Conservation (phyloP, 2,888 invertebrate genomes). For the Chrysodeixis includens region DNA sequence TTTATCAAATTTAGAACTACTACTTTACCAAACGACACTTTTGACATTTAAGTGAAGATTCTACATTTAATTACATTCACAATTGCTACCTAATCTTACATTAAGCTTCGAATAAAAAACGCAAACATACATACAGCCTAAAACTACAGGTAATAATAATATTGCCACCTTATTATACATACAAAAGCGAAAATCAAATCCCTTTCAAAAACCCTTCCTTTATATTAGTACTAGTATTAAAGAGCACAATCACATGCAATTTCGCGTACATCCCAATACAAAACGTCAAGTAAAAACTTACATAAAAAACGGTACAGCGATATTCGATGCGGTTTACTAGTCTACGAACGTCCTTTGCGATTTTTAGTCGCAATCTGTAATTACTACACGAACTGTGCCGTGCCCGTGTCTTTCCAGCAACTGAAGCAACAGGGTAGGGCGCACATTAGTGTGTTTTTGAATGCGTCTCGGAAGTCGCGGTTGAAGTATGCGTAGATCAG, state of each 20-base stretch:
- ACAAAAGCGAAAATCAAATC: background rate
- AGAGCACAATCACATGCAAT: background rate
- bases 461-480: slow-evolving; percentile 97
- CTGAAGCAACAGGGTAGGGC: slow-evolving; percentile 95
- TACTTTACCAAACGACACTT: slow-evolving; percentile 42
- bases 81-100: background rate
- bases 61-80: background rate
- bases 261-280: slow-evolving; percentile 13
- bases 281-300: slow-evolving; percentile 35
- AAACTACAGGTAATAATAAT: background rate
- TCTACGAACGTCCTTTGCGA: slow-evolving; percentile 47
- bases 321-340: slow-evolving; percentile 37
- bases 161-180: slow-evolving; percentile 7
- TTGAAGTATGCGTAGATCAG: slow-evolving; percentile 92
- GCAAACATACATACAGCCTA: background rate
- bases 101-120: background rate
- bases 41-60: slow-evolving; percentile 20
- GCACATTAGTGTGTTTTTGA: slow-evolving; percentile 96
- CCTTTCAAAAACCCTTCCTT: background rate
- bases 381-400: slow-evolving; percentile 88
- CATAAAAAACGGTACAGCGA: slow-evolving; percentile 35
- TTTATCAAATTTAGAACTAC: slow-evolving; percentile 47
- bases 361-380: slow-evolving; percentile 62
- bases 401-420: slow-evolving; percentile 92
- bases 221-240: background rate